These are phyloP conservation scores for Periophthalmodon schlosseri DNA, from an alignment of 2,113 vertebrate species.

Conservation along the genomic window DNA sequence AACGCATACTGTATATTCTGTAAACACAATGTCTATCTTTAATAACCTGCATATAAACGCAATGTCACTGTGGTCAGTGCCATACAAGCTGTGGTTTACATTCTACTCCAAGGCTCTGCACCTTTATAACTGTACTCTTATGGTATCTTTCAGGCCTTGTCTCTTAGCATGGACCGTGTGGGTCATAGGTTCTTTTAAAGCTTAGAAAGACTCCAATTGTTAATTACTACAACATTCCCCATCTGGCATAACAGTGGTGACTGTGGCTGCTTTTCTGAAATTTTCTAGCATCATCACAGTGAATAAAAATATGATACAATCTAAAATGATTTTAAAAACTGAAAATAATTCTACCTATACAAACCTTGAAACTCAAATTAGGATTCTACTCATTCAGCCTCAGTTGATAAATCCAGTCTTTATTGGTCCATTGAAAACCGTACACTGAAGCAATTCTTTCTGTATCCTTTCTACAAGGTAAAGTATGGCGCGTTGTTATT, in stretches of 20 bases:
- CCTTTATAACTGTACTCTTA: not conserved
- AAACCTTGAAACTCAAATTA: not conserved
- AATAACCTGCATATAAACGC: not conserved
- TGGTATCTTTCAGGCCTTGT: not conserved
- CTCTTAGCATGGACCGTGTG: not conserved
- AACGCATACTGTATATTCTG: too few relatives aligned
- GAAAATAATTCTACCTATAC: not conserved
- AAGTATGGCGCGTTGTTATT: slow-evolving; percentile 28
- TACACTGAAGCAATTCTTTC: not conserved
- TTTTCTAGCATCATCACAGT: not conserved
- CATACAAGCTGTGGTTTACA: not conserved
- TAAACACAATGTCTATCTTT: not conserved
- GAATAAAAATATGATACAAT: not conserved
- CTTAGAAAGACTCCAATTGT: not conserved
- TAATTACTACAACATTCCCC: not conserved
- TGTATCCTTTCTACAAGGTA: slow-evolving; percentile 8
- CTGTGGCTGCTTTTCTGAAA: not conserved
- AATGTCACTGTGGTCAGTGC: not conserved
- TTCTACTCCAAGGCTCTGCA: slow-evolving; percentile 22
- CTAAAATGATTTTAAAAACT: slow-evolving; percentile 5
- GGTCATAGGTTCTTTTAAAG: not conserved
- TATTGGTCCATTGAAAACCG: slow-evolving; percentile 9
- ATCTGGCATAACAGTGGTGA: not conserved
- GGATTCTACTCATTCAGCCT: slow-evolving; percentile 6
- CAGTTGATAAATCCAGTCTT: not conserved